Evolutionary conservation across 2,888 invertebrate genomes (phyloP), one percentile per base, ranked within the genome.

Genomic region (Rhagonycha fulva): DNA sequence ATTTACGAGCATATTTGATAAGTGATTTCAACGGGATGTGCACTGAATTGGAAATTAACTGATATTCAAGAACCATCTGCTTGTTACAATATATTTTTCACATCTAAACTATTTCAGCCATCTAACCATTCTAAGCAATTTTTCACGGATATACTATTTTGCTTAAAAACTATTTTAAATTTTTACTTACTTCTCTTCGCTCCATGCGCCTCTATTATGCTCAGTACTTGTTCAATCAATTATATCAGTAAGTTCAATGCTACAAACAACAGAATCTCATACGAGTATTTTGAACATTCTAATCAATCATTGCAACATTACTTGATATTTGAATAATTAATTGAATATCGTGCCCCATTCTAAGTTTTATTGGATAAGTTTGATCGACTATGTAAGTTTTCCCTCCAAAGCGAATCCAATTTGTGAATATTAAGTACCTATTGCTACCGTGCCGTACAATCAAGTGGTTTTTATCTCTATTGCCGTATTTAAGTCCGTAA

Each of bases 41-140:
- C 83, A 82, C 70, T 83, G 83, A 84, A 81, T 82, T 82, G 86
- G 85, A 87, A 86, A 86, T 85, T 79, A 82, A 81, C 83, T 82
- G 83, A 85, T 84, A 82, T 82, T 78, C 78, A 78, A 74, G 80
- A 70, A 79, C 84, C 87, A 87, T 87, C 87, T 86, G 87, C 85
- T 83, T 82, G 76, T 66, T 66, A 24, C 63, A 24, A 66, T 23
- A 66, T 23, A 14, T 26, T 66, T n/a, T 66, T 66, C 63, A 66
- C 63, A 66, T 23, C 72, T 72, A 76, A 74, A 80, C 73, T 72
- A 78, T 71, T 78, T 80, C 71, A 24, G 14, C 62, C 75, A 82
- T 82, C 24, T 82, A 82, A 82, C 80, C 79, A 72, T 78, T 80
- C 69, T 71, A 61, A 76, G 19, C 62, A 77, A 82, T 83, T 84